phyloP scores from a whole-genome alignment of 2,888 invertebrate species.

The Empis stercorea region DNA sequence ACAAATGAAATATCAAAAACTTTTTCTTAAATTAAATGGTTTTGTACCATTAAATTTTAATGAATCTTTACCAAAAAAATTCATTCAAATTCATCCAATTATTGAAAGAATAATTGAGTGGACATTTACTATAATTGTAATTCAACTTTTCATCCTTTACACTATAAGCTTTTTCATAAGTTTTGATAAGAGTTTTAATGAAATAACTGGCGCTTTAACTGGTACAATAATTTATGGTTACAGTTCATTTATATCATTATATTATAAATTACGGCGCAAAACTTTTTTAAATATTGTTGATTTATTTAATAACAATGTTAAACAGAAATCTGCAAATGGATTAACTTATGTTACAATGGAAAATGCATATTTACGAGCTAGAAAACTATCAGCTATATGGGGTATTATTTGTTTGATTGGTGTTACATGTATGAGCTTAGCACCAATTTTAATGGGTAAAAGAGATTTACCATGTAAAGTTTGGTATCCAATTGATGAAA shows the following conservation, averaged over 20 bases:
- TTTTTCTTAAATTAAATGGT: background rate
- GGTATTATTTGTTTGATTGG: slow-evolving; percentile 20
- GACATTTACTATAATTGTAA: too few relatives aligned
- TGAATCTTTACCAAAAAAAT: background rate
- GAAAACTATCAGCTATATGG: slow-evolving; percentile 19
- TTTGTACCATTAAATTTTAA: background rate
- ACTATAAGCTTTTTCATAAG: too few relatives aligned
- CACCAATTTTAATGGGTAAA: slow-evolving; percentile 22
- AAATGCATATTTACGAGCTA: slow-evolving; percentile 14
- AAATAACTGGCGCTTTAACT: background rate
- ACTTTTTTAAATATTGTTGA: background rate
- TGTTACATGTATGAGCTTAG: slow-evolving; percentile 20
- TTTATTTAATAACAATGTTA: background rate
- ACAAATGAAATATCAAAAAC: too few relatives aligned
- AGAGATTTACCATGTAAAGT: slow-evolving; percentile 24
- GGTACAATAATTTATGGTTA: background rate
- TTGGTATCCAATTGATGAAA: slow-evolving; percentile 30
- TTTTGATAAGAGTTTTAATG: background rate
- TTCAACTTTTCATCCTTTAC: too few relatives aligned
- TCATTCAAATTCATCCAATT: background rate
- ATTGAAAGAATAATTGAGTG: too few relatives aligned
- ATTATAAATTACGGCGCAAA: background rate
- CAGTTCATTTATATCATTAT: background rate
- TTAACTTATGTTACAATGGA: slow-evolving; percentile 24
- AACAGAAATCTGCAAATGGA: slow-evolving; percentile 11